Evolutionary conservation across 1,140 invertebrate genomes (phyloP).

Genomic region (Platyura marginata): DNA sequence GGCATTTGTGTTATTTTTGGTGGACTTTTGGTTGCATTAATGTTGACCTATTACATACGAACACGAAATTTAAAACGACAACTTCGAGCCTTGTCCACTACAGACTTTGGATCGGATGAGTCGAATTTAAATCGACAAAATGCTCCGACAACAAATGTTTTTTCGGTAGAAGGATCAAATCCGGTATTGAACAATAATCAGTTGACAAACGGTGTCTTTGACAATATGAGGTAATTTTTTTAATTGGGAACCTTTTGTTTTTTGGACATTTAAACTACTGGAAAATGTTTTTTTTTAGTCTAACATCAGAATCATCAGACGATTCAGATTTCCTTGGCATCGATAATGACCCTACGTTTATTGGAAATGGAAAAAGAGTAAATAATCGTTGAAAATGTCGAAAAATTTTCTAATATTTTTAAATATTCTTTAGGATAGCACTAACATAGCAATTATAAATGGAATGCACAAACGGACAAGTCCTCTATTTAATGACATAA

Average conservation of each 20-base stretch:
- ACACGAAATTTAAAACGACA: conserved; percentile 29
- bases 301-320: conserved; percentile 30
- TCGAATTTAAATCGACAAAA: conserved; percentile 34
- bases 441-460: neutral
- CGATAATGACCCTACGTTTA: conserved; percentile 40
- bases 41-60: conserved; percentile 28
- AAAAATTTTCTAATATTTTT: no score
- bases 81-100: conserved; percentile 33
- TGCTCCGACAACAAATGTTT: conserved; percentile 42
- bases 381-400: no score
- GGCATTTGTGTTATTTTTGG: conserved; percentile 27
- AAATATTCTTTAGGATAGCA: neutral
- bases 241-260: conserved; percentile 1
- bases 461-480: neutral
- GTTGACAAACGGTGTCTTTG: conserved; percentile 26
- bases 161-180: conserved; percentile 45
- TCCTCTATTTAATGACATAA: neutral
- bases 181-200: conserved; percentile 36
- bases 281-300: conserved; percentile 5
- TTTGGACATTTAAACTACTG: conserved; percentile 5
- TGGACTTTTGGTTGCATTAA: conserved; percentile 25
- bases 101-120: conserved; percentile 38
- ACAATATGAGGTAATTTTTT: conserved; percentile 26
- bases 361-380: conserved; percentile 15
- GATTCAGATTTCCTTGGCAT: conserved; percentile 42